These are phyloP conservation scores for Campylomormyrus numenius DNA, from an alignment of 2,113 vertebrate genomes.

Conservation along the genomic window DNA sequence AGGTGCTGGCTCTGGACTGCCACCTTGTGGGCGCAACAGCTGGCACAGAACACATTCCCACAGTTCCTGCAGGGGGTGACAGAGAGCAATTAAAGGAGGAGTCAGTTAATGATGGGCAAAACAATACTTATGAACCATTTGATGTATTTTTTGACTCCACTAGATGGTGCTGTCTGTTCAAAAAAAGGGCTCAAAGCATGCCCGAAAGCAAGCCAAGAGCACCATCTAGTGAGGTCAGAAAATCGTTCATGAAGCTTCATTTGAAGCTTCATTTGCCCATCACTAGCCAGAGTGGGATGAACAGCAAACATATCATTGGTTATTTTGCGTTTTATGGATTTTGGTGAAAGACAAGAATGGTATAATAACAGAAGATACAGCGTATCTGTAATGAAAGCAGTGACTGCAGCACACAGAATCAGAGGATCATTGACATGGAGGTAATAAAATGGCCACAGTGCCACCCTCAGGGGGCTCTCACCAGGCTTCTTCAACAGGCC, in stretches of 20 bases:
- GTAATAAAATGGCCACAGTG: neutral
- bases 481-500: conserved; percentile 84
- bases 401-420: neutral
- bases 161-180: too few relatives aligned
- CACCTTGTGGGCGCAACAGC: conserved; percentile 96
- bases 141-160: too few relatives aligned
- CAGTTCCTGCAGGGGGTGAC: conserved; percentile 74
- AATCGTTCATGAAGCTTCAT: too few relatives aligned
- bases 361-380: neutral
- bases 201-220: too few relatives aligned
- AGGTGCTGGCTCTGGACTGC: conserved; percentile 93
- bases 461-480: conserved; percentile 70
- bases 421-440: neutral
- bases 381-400: neutral
- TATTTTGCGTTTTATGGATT: neutral
- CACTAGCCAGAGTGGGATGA: neutral
- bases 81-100: neutral
- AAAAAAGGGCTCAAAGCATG: too few relatives aligned
- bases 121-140: too few relatives aligned
- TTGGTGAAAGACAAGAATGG: neutral
- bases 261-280: too few relatives aligned
- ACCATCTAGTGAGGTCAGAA: too few relatives aligned
- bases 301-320: neutral
- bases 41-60: conserved; percentile 94
- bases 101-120: neutral